Percentiles rank a stretch among this genome's conserved stretches.
These are phyloP conservation scores for Diceros bicornis DNA, from an alignment of 2,797 vertebrate genomes.

Conservation along the genomic window DNA sequence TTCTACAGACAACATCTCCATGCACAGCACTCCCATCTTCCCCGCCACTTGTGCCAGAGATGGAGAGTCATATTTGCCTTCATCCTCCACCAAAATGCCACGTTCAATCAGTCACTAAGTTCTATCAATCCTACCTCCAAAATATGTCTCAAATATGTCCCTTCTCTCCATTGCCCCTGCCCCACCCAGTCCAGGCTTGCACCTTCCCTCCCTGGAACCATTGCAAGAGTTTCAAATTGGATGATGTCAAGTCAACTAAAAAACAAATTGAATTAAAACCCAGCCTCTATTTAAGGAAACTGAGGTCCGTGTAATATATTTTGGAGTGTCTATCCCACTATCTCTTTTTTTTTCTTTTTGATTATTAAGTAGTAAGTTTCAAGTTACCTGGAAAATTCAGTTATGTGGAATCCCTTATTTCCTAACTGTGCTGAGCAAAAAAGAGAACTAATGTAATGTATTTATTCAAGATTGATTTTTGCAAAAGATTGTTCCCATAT, in stretches of 20 bases:
- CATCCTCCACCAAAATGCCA: background rate
- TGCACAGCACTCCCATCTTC: background rate
- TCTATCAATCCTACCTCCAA: background rate
- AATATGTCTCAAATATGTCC: background rate
- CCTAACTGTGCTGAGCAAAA: conserved; percentile 22
- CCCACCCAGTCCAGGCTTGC: background rate
- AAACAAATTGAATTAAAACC: background rate
- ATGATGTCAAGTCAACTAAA: conserved; percentile 32
- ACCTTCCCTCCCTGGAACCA: background rate
- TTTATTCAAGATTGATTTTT: conserved; percentile 76
- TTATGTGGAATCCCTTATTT: conserved; percentile 28
- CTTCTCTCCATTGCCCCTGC: background rate
- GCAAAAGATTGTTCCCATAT: conserved; percentile 53
- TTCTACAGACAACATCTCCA: background rate
- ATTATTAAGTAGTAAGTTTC: conserved; percentile 1
- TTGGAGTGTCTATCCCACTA: background rate
- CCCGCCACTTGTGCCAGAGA: conserved; percentile 3
- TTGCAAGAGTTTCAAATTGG: background rate
- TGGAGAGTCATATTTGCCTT: background rate
- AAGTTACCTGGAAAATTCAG: conserved; percentile 30
- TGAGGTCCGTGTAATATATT: background rate
- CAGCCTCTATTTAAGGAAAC: background rate
- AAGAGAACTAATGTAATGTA: background rate
- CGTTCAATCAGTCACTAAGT: background rate
- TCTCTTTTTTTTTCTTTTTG: background rate